Evolutionary conservation across 2,113 vertebrate genomes (phyloP).

Genomic region (Leptobrachium ailaonicum): DNA sequence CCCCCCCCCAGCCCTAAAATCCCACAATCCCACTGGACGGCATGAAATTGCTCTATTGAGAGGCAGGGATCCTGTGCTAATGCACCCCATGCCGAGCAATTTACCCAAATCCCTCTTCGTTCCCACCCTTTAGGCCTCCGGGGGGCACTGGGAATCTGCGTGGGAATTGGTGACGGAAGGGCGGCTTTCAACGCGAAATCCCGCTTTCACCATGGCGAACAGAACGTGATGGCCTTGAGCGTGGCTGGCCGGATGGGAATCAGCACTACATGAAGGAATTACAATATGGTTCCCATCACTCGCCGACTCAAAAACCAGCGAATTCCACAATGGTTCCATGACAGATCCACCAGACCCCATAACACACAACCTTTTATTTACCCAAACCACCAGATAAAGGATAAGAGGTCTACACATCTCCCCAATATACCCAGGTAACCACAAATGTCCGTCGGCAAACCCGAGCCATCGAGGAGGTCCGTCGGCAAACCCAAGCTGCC

Average conservation of each 20-base stretch:
- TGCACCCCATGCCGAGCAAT: conserved; percentile 7
- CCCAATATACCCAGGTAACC: no score
- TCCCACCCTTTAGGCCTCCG: conserved; percentile 34
- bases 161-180: not conserved
- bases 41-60: conserved; percentile 11
- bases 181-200: not conserved
- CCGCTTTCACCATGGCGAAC: not conserved
- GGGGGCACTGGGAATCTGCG: conserved; percentile 55
- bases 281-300: not conserved
- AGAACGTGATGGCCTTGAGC: not conserved
- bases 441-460: no score
- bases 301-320: not conserved
- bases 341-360: no score
- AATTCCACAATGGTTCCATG: not conserved
- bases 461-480: no score
- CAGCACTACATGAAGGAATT: not conserved
- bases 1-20: not conserved
- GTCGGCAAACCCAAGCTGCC: no score
- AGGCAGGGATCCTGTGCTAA: conserved; percentile 12
- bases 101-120: not conserved
- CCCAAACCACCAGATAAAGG: no score
- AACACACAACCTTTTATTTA: no score
- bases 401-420: no score
- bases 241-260: not conserved
- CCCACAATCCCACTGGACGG: conserved; percentile 1